Evolutionary conservation across 2,888 invertebrate species (phyloP).

Genomic region (Heteromyza rotundicornis): DNA sequence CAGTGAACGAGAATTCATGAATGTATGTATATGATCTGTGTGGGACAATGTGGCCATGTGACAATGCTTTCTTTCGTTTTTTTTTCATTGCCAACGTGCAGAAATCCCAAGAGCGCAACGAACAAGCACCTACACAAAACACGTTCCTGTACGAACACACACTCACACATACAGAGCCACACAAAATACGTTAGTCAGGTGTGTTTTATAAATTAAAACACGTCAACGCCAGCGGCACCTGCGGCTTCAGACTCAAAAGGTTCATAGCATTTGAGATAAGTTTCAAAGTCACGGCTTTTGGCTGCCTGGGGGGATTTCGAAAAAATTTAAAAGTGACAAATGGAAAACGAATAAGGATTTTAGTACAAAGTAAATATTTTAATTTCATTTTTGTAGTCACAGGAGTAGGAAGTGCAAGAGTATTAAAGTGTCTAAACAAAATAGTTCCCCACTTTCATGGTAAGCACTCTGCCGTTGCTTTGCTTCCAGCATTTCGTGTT

Average conservation of each 20-base stretch:
- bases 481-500: too few species aligned
- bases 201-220: conserved; percentile 51
- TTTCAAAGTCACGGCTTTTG: too few species aligned
- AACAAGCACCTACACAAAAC: not conserved
- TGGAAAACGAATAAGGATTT: too few species aligned
- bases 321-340: too few species aligned
- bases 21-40: not conserved
- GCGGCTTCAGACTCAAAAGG: conserved; percentile 18
- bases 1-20: not conserved
- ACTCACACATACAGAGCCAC: conserved; percentile 13
- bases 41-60: not conserved
- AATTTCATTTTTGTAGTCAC: too few species aligned
- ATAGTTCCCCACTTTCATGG: too few species aligned
- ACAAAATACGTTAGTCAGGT: conserved; percentile 23
- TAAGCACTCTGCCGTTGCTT: too few species aligned
- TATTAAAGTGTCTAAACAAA: too few species aligned
- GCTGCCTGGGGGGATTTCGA: too few species aligned
- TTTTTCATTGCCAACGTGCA: not conserved
- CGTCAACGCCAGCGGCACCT: conserved; percentile 47
- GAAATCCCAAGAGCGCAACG: not conserved
- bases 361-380: too few species aligned
- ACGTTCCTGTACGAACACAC: not conserved
- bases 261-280: not conserved
- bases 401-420: too few species aligned
- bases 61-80: not conserved